Evolutionary conservation across 1,140 invertebrate species (phyloP), one percentile per base, ranked within the genome.

Genomic region (Drosophila willistoni): DNA sequence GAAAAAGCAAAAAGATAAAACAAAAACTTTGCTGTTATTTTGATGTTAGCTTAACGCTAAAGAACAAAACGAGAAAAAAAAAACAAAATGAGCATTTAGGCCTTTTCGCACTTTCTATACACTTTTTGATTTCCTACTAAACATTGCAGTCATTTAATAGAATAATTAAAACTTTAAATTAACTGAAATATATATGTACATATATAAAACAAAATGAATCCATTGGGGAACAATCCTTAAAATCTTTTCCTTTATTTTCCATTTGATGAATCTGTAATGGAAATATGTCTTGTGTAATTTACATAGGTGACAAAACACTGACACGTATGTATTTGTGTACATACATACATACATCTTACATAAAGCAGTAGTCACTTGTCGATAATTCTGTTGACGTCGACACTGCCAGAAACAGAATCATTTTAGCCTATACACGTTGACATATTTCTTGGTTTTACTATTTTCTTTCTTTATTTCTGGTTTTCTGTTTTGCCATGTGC

Each of bases 11-110:
- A 44, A 4, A 60, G 25, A 62, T 7, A 55, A 64, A 51, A 17
- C 47, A 25, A 51, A 19, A 51, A 51, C 19, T 51, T 51, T 51
- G 44, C 44, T 51, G 44, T 51, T 51, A 51, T 51, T 51, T 51
- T 22, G 7, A 51, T 51, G 44, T 51, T 51, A 51, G 44, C 17
- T 44, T 44, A 19, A 47, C 14, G 44, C 14, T 17, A 47, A 17
- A 47, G 14, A 51, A 51, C 9, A 12, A 51, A 51, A 22, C 44
- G 44, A 47, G 44, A 19, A 7, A 29, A 6, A 5, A 2, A n/a
- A 47, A 29, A 6, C 29, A 2, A n/a, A 47, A 19, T 7, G 9
- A 47, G 14, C 9, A 10, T 36, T 36, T 36, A 12, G 10, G 34
- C 36, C 12, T 39, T 13, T 0, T 5, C 36, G 36, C 10, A 39